Percentiles rank a stretch among this genome's conserved stretches.
Evolutionary conservation across 2,888 invertebrate species (phyloP).

Genomic region (Lomographa bimaculata): DNA sequence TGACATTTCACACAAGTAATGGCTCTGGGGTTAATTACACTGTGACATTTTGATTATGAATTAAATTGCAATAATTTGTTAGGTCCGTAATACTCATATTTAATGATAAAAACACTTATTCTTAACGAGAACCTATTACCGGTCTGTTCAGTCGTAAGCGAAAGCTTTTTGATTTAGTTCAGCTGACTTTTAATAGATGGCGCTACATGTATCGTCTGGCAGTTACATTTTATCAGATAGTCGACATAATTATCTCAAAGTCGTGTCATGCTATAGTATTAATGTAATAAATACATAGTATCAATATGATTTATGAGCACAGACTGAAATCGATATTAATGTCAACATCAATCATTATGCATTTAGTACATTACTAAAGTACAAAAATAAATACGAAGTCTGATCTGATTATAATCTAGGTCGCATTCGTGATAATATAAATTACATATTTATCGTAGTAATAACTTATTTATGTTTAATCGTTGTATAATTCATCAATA

Average conservation of each 20-base stretch:
- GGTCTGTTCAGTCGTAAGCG: no score
- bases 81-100: slow-evolving; percentile 29
- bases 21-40: slow-evolving; percentile 34
- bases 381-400: slow-evolving; percentile 20
- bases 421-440: slow-evolving; percentile 8
- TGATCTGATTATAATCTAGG: slow-evolving; percentile 20
- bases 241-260: slow-evolving; percentile 59
- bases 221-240: slow-evolving; percentile 1
- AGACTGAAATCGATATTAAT: slow-evolving; percentile 54
- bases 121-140: no score
- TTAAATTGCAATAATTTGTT: slow-evolving; percentile 25
- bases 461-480: no score
- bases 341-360: slow-evolving; percentile 47
- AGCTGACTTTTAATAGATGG: slow-evolving; percentile 53
- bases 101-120: not conserved
- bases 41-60: slow-evolving; percentile 28
- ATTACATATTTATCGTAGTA: no score
- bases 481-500: no score
- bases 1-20: slow-evolving; percentile 41
- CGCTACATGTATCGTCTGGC: slow-evolving; percentile 42
- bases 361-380: slow-evolving; percentile 35
- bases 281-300: slow-evolving; percentile 11
- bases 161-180: slow-evolving; percentile 8
- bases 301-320: slow-evolving; percentile 53
- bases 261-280: slow-evolving; percentile 41